Evolutionary conservation across 1,140 invertebrate species (phyloP).

Genomic region (Seison nebaliae): DNA sequence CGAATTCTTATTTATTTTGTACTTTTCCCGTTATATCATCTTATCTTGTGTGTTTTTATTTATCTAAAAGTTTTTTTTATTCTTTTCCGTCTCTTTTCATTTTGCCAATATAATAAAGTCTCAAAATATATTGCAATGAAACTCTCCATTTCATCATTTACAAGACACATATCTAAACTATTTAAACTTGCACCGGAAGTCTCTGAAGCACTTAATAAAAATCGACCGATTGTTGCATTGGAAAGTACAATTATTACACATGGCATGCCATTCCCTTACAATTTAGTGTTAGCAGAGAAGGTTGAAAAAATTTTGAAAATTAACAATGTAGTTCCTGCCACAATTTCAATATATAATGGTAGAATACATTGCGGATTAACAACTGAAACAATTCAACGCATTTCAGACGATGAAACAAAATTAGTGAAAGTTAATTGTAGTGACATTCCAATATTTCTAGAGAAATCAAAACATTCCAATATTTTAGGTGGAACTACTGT

Average conservation of each 20-base stretch:
- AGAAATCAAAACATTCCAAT: constrained; percentile 29
- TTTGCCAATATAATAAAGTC: no score
- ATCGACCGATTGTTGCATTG: constrained; percentile 53
- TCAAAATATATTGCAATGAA: no score
- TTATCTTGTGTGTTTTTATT: no score
- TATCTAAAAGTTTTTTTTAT: no score
- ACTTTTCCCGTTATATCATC: no score
- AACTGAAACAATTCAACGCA: constrained; percentile 34
- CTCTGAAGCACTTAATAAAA: constrained; percentile 17
- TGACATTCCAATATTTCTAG: constrained; percentile 50
- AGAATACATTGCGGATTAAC: constrained; percentile 47
- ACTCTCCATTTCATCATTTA: no score
- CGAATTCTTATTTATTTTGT: no score
- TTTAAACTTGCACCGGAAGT: no score
- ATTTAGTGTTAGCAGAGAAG: constrained; percentile 51
- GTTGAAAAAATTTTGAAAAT: constrained; percentile 46
- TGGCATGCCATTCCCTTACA: constrained; percentile 78
- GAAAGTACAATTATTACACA: constrained; percentile 94
- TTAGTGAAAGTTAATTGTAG: constrained; percentile 51
- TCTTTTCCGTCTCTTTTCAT: no score
- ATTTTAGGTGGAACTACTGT: constrained; percentile 57
- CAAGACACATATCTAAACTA: no score
- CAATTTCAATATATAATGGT: constrained; percentile 60
- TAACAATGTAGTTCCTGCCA: constrained; percentile 66
- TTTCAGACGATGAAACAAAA: constrained; percentile 23